A percentile compares a stretch with the other conserved stretches of the same genome.
Evolutionary conservation across 1,140 invertebrate species (phyloP).

Genomic region (Dolichoris vasculosae): DNA sequence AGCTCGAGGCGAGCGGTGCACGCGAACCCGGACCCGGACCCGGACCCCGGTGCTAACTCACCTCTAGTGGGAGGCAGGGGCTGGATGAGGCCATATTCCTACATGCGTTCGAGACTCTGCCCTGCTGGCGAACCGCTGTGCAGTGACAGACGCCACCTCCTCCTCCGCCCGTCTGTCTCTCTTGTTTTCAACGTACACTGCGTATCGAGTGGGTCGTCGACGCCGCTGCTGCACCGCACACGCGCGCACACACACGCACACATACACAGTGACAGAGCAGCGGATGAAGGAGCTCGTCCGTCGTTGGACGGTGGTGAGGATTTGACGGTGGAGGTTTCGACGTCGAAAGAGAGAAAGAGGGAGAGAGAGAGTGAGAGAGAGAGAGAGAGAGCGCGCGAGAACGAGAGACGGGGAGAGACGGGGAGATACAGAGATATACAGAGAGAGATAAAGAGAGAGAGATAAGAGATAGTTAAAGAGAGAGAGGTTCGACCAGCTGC

Average conservation of each 20-base stretch:
- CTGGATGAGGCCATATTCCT: conserved; percentile 75
- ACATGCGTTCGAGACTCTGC: conserved; percentile 74
- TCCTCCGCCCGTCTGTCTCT: conserved; percentile 42
- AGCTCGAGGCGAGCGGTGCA: no score
- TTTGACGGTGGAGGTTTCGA: no score
- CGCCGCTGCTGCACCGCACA: conserved; percentile 51
- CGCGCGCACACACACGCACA: conserved; percentile 51
- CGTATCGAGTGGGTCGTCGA: conserved; percentile 39
- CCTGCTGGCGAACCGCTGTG: conserved; percentile 70
- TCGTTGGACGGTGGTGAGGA: not conserved
- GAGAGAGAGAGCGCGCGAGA: not conserved
- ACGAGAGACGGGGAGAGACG: no score
- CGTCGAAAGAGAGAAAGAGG: no score
- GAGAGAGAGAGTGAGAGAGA: not conserved
- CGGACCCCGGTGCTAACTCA: conserved; percentile 60
- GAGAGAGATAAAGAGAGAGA: no score
- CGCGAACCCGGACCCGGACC: not conserved
- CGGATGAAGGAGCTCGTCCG: not conserved
- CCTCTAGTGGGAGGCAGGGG: conserved; percentile 75
- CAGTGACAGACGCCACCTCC: conserved; percentile 55
- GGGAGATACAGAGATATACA: no score
- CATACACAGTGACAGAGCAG: not conserved
- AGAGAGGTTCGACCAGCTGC: not conserved
- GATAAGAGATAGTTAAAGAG: no score
- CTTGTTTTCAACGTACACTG: not conserved